Evolutionary conservation across 2,113 vertebrate species (phyloP).

Genomic region (Tonatia bakeri): DNA sequence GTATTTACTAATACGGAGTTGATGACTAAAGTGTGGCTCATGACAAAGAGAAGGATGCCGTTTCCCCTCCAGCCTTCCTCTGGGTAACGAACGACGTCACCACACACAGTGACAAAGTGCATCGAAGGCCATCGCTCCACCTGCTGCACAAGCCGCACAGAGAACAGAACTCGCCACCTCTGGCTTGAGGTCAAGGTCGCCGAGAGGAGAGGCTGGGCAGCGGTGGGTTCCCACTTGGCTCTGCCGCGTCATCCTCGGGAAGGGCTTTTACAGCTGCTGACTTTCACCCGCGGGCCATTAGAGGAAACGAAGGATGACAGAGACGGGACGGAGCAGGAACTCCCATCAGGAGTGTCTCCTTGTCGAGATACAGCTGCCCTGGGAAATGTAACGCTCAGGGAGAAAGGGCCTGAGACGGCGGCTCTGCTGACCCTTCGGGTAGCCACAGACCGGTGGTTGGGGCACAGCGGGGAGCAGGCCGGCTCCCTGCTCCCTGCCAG

Average conservation of each 20-base stretch:
- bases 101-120: not conserved
- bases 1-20: not conserved
- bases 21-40: not conserved
- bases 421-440: not conserved
- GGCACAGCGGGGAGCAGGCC: not conserved
- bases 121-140: not conserved
- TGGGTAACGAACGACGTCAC: not conserved
- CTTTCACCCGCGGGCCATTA: not conserved
- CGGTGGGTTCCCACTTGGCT: not conserved
- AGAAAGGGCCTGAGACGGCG: not conserved
- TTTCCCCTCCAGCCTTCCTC: not conserved
- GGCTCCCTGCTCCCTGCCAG: not conserved
- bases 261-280: not conserved
- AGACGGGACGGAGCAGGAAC: not conserved
- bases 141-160: not conserved
- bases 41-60: not conserved
- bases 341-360: not conserved
- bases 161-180: not conserved
- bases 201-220: not conserved
- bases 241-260: not conserved
- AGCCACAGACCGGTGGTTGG: not conserved
- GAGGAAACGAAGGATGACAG: conserved; percentile 32
- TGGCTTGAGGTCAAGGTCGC: not conserved
- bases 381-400: not conserved
- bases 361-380: not conserved